Evolutionary conservation across 2,888 invertebrate species (phyloP), one percentile per base, ranked within the genome.

Genomic region (Trichopria drosophilae): DNA sequence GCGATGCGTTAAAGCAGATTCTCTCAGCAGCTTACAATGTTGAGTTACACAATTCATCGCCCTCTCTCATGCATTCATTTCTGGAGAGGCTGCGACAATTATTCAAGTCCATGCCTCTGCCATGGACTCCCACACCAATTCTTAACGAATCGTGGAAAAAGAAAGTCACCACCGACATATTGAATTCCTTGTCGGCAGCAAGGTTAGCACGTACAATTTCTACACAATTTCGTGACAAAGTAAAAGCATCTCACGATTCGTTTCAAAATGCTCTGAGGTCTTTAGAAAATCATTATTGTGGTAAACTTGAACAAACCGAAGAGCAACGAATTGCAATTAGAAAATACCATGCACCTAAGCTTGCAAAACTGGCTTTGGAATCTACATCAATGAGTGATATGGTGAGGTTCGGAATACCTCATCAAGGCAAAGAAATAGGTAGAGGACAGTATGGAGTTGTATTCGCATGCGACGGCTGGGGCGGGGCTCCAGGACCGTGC

Each of bases 361-460:
- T 93, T 51, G 92, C 93, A 1, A 82, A 88, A 29, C 77, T 91
- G 9, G 88, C 90, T 2, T 77, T 93, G 19, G 92, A 93, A 69
- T 88, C 89, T 55, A 89, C 88, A 0, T 91, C 91, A 0, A 82
- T 92, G 72, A 86, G 85, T 57, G 92, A 93, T 71, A 78, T 85
- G 47, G 81, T 91, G 1, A 52, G 48, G 7, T 85, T 85, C 72
- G 92, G 92, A 51, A 81, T 82, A 55, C 86, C 86, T 0, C 81
- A 83, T 55, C 78, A 83, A 36, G 82, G 82, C 0, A 78, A 82
- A 49, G 86, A 86, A 72, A 86, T 86, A 15, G 86, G 86, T 0
- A 81, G 92, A 34, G 93, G 93, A 0, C 93, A 93, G 67, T 93
- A 92, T 75, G 93, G 93, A 3, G 91, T 93, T 28, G 93, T 93